A percentile compares a stretch with the other conserved stretches of the same genome.
These are phyloP conservation scores for Hydroisotoma schaefferi DNA, from an alignment of 2,888 invertebrate species.

Conservation along the genomic window DNA sequence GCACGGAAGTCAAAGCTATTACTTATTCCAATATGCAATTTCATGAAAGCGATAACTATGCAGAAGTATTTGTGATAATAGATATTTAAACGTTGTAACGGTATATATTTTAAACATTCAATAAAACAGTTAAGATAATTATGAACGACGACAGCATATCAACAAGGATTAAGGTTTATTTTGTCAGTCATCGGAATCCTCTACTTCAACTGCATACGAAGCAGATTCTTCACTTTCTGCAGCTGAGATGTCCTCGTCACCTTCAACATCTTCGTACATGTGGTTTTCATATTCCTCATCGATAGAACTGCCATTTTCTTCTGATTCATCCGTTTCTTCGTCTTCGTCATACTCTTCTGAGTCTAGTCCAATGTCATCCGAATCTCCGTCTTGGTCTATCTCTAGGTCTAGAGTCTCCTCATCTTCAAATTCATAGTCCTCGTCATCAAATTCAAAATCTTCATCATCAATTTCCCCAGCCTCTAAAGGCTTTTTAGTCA, in stretches of 20 bases:
- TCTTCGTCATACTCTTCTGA: constrained; percentile 18
- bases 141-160: not conserved
- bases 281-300: too few relatives aligned
- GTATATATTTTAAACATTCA: not conserved
- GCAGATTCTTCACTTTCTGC: constrained; percentile 15
- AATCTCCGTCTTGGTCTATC: constrained; percentile 4
- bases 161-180: constrained; percentile 10
- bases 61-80: constrained; percentile 94
- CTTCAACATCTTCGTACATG: not conserved
- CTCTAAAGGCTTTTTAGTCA: constrained; percentile 64
- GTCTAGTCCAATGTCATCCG: constrained; percentile 9
- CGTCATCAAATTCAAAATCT: constrained; percentile 8
- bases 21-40: constrained; percentile 99
- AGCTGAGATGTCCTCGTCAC: constrained; percentile 11
- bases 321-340: constrained; percentile 4
- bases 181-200: constrained; percentile 10
- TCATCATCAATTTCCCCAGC: constrained; percentile 41
- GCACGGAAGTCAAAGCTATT: constrained; percentile 97
- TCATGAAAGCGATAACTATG: constrained; percentile 61
- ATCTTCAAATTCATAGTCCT: constrained; percentile 19
- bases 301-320: constrained; percentile 4
- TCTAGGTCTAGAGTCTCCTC: constrained; percentile 2
- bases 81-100: constrained; percentile 70
- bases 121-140: not conserved
- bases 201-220: constrained; percentile 8